phyloP scores from a whole-genome alignment of 2,888 invertebrate species.

The Ctenicera cuprea region DNA sequence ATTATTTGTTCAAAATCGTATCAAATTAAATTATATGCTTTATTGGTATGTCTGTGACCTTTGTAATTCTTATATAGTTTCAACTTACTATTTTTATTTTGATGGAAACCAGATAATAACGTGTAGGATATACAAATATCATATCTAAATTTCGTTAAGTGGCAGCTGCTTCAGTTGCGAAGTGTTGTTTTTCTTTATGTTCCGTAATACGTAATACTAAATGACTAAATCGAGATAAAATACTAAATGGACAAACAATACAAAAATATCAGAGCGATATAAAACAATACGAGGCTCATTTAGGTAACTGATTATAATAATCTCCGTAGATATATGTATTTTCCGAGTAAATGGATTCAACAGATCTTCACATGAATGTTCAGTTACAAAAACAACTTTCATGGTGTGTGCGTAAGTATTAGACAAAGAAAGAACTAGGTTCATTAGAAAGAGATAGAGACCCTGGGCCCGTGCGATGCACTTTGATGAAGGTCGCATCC shows the following conservation, averaged over 20 bases:
- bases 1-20: too few relatives aligned
- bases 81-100: too few relatives aligned
- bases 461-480: conserved; percentile 72
- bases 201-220: conserved; percentile 3
- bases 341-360: conserved; percentile 15
- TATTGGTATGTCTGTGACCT: too few relatives aligned
- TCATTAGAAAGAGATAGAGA: conserved; percentile 64
- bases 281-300: conserved; percentile 41
- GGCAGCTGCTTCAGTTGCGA: too few relatives aligned
- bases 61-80: too few relatives aligned
- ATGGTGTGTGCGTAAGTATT: conserved; percentile 52
- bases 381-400: conserved; percentile 60
- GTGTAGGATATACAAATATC: too few relatives aligned
- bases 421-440: conserved; percentile 67
- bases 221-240: background rate
- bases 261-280: conserved; percentile 24
- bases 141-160: too few relatives aligned
- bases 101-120: too few relatives aligned
- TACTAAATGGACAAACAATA: conserved; percentile 19
- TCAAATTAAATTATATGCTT: too few relatives aligned
- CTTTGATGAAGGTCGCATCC: conserved; percentile 71
- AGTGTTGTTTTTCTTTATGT: too few relatives aligned
- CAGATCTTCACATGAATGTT: conserved; percentile 25
- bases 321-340: conserved; percentile 7
- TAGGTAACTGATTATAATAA: conserved; percentile 27